These are phyloP conservation scores for Drosophila willistoni DNA, from an alignment of 1,140 invertebrate species.

Conservation along the genomic window DNA sequence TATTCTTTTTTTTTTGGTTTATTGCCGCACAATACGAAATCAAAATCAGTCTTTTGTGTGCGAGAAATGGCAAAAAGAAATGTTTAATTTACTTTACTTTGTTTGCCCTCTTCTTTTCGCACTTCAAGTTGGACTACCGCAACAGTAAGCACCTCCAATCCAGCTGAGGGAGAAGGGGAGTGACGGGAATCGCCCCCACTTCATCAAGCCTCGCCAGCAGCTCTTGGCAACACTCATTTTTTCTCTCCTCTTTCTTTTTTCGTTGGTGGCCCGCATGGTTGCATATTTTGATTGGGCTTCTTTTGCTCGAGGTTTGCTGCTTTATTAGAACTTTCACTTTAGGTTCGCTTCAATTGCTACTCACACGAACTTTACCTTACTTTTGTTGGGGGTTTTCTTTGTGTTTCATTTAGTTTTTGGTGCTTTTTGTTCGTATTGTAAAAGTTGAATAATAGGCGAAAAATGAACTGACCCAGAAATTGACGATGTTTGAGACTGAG, in stretches of 20 bases:
- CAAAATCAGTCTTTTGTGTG: slow-evolving; percentile 61
- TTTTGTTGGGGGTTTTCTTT: slow-evolving; percentile 8
- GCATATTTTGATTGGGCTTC: slow-evolving; percentile 22
- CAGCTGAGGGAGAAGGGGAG: background rate
- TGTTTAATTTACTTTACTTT: slow-evolving; percentile 42
- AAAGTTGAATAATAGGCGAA: slow-evolving; percentile 61
- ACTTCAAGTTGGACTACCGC: slow-evolving; percentile 60
- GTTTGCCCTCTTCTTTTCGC: slow-evolving; percentile 50
- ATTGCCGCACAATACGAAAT: slow-evolving; percentile 12
- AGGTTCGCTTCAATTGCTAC: slow-evolving; percentile 64
- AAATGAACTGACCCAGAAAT: slow-evolving; percentile 56
- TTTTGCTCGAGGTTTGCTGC: slow-evolving; percentile 17
- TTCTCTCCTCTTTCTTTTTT: slow-evolving; percentile 2
- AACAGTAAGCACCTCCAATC: slow-evolving; percentile 40
- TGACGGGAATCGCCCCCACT: background rate
- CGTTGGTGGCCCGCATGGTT: slow-evolving; percentile 19
- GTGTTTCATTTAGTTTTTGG: slow-evolving; percentile 11
- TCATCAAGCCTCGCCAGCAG: too few species aligned
- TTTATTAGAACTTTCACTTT: slow-evolving; percentile 81
- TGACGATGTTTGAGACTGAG: slow-evolving; percentile 41
- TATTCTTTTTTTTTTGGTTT: background rate
- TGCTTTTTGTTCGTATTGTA: slow-evolving; percentile 16
- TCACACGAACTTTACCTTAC: slow-evolving; percentile 9
- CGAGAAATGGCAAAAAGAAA: slow-evolving; percentile 49
- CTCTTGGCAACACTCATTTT: slow-evolving; percentile 2